Evolutionary conservation across 2,797 vertebrate genomes (phyloP), one percentile per base, ranked within the genome.

Genomic region (Aratinga solstitialis): DNA sequence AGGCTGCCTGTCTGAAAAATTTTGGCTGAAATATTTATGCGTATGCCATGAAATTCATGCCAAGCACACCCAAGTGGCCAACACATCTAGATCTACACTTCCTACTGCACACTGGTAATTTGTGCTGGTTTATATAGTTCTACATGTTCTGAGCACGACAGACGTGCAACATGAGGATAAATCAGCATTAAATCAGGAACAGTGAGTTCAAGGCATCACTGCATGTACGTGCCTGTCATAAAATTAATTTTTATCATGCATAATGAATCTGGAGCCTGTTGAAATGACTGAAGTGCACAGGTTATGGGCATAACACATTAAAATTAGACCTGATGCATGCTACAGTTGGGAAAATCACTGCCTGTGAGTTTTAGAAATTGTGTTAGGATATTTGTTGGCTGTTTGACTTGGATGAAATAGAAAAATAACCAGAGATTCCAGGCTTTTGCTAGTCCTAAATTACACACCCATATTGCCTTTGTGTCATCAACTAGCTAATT

Each of bases 221-320:
- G 16, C 11, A 36, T 29, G 24, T 11, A 36, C 45, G 15, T 2
- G 5, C 1, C 15, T 0, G 0, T 18, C n/a, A 27, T 76, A 53
- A 89, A 84, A 58, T 47, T 30, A 50, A 58, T 84, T 90, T 81
- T 16, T 12, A 53, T 7, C 47, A 29, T 8, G 26, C 36, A 42
- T 36, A 67, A 80, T 63, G 24, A 59, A 67, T 90, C 50, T 65
- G 36, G 3, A 6, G 6, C 22, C 22, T 40, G 12, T 58, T 91
- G 67, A 18, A 69, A 77, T 43, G 24, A 27, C 13, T 75, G 9
- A 47, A 68, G 24, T 42, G 29, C 22, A 12, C 7, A 62, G 19
- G 4, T 63, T 61, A 29, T 65, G 50, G 68, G 7, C 1, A 9
- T 2, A 72, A 23, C 23, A 76, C 19, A 23, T 9, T 11, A 27